phyloP scores from a whole-genome alignment of 2,113 vertebrate species.

The Ageneiosus marmoratus region DNA sequence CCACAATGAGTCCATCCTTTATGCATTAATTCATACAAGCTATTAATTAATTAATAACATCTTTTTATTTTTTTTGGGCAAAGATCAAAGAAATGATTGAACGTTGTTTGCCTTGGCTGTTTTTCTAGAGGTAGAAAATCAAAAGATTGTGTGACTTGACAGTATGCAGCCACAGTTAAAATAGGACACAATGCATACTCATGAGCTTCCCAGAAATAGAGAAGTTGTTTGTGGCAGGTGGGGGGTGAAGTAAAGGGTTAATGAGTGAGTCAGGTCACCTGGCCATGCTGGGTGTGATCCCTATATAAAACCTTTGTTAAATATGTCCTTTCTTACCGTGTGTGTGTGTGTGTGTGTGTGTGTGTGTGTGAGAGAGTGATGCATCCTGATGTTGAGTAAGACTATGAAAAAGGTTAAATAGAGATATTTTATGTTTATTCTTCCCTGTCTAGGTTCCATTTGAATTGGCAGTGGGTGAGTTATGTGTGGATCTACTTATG shows the following conservation, averaged over 20 bases:
- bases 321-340: not conserved
- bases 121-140: not conserved
- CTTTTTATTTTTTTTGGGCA: too few relatives aligned
- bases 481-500: too few relatives aligned
- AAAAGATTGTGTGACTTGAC: not conserved
- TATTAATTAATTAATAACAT: too few relatives aligned
- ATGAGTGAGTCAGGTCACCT: not conserved
- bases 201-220: not conserved
- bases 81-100: too few relatives aligned
- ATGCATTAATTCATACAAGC: not conserved
- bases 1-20: too few relatives aligned
- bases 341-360: not conserved
- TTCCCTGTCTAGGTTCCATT: not conserved
- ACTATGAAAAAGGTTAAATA: not conserved
- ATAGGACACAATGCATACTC: not conserved
- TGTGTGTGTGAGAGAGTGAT: not conserved
- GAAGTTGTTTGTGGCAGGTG: not conserved
- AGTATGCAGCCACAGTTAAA: not conserved
- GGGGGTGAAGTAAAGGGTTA: not conserved
- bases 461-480: not conserved
- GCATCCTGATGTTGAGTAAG: not conserved
- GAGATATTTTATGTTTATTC: not conserved
- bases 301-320: not conserved
- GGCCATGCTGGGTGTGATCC: not conserved
- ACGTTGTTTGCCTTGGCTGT: not conserved